phyloP scores from a whole-genome alignment of 2,113 vertebrate genomes.

The Eretmochelys imbricata region DNA sequence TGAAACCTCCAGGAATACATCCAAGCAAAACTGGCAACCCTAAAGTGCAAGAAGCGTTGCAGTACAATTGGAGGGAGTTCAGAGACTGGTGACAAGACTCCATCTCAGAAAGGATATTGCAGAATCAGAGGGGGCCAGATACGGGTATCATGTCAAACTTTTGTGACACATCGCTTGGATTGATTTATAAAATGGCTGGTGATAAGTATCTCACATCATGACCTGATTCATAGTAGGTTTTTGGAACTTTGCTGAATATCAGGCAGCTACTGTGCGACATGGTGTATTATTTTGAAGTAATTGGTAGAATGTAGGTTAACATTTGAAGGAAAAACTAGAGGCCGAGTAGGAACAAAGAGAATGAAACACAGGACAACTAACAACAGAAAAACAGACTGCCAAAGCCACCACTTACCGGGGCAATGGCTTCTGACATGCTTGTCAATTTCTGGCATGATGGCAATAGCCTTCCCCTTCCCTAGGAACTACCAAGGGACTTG shows the following conservation, averaged over 20 bases:
- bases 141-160: neutral
- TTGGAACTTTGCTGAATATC: neutral
- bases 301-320: neutral
- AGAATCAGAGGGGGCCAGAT: neutral
- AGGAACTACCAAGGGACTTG: neutral
- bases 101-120: neutral
- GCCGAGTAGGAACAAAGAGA: constrained; percentile 5
- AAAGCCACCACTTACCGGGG: neutral
- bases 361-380: neutral
- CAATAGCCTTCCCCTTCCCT: neutral
- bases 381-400: neutral
- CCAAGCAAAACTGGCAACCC: neutral
- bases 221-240: neutral
- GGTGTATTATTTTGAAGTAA: neutral
- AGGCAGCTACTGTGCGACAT: neutral
- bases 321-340: constrained; percentile 3
- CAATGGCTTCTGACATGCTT: neutral
- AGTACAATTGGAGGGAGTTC: neutral
- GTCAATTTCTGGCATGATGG: neutral
- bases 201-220: neutral
- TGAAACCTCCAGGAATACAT: neutral
- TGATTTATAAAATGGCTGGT: neutral
- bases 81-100: neutral
- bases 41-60: neutral
- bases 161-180: neutral